Evolutionary conservation across 2,797 vertebrate genomes (phyloP).

Genomic region (Enteromius trimaculatus): DNA sequence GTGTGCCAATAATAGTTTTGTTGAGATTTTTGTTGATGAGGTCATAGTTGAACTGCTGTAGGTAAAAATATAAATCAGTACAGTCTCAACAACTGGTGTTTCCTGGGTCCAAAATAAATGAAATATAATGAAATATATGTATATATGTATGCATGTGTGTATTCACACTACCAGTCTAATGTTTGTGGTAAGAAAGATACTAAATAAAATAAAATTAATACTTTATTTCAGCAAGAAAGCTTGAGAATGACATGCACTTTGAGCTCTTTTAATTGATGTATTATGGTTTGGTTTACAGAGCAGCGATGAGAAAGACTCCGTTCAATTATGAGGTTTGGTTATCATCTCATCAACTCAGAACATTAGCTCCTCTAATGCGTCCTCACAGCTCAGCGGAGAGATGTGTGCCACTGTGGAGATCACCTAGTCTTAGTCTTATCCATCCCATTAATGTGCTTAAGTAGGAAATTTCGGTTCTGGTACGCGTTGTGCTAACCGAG

Average conservation of each 20-base stretch:
- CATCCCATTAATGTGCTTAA: background rate
- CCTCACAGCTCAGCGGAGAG: slow-evolving; percentile 20
- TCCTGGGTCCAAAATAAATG: background rate
- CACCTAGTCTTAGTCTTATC: slow-evolving; percentile 27
- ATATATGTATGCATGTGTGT: too few relatives aligned
- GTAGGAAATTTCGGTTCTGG: background rate
- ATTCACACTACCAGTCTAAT: too few relatives aligned
- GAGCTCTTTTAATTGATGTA: slow-evolving; percentile 48
- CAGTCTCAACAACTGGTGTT: background rate
- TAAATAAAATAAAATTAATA: too few relatives aligned
- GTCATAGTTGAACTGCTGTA: background rate
- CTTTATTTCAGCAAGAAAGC: too few relatives aligned
- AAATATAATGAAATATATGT: background rate
- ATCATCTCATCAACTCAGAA: slow-evolving; percentile 32
- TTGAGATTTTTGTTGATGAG: background rate
- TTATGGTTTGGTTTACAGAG: slow-evolving; percentile 29
- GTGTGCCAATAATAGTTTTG: background rate
- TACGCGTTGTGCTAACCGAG: background rate
- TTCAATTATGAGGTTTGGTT: slow-evolving; percentile 18
- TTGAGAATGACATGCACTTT: background rate
- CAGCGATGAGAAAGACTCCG: background rate
- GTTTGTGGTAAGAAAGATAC: too few relatives aligned
- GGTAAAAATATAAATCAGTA: background rate
- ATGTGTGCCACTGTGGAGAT: slow-evolving; percentile 57
- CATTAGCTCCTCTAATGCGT: slow-evolving; percentile 38